Evolutionary conservation across 2,888 invertebrate species (phyloP), one percentile per base, ranked within the genome.

Genomic region (Sthenelais limicola): DNA sequence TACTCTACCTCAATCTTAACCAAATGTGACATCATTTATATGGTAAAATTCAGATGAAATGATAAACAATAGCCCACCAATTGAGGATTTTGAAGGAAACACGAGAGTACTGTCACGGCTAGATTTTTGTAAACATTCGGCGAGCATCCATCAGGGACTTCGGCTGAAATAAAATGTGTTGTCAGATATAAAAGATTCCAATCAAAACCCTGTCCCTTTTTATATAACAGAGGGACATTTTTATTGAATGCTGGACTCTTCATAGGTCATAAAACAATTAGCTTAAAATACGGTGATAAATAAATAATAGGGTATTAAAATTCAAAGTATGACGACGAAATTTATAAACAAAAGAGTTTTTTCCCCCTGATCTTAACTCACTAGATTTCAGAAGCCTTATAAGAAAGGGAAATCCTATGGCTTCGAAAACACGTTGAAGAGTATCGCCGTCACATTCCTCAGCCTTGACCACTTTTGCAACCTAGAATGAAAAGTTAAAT

Each of bases 111-210:
- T 7, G 94, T 94, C 49, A 97, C 89, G 0, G 96, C 96, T 54
- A 97, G 93, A 12, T 95, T 95, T 89, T 95, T 96, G 90, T 95
- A 97, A 47, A 96, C 93, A 73, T 93, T 91, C 0, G 94, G 93
- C 3, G 95, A 94, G 83, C 96, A 96, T 84, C 95, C 96, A 79
- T 93, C 93, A 62, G 95, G 94, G 28, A 94, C 91, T 83, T 92
- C 91, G 30, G 84, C 86, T 80, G 92, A 91, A 78, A 79, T 18
- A 9, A n/a, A 38, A 66, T n/a, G n/a, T n/a, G n/a, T n/a, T n/a
- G n/a, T n/a, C n/a, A n/a, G n/a, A n/a, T n/a, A n/a, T n/a, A n/a
- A n/a, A n/a, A n/a, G n/a, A n/a, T n/a, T n/a, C n/a, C n/a, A n/a
- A 54, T 5, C 24, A 26, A 54, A 26, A 26, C 9, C n/a, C 32